Evolutionary conservation across 2,888 invertebrate genomes (phyloP).

Genomic region (Cataglyphis altisquamis): DNA sequence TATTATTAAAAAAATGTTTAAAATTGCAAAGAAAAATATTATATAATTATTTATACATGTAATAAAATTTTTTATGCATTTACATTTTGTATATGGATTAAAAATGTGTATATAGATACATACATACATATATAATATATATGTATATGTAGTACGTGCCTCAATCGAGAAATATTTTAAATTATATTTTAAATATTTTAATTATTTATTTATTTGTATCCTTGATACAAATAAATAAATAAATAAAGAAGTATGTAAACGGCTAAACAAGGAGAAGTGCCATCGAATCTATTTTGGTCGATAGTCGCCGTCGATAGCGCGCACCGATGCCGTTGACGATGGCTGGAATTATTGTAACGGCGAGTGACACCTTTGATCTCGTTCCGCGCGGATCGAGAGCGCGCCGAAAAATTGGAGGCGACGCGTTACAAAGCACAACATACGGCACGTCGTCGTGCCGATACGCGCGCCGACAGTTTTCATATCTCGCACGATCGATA

Average conservation of each 20-base stretch:
- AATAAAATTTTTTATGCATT: background rate
- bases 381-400: conserved; percentile 43
- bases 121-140: too few relatives aligned
- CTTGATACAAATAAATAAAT: background rate
- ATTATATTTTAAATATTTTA: background rate
- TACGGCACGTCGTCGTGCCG: conserved; percentile 53
- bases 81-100: background rate
- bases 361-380: conserved; percentile 62
- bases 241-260: conserved; percentile 3
- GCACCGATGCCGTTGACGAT: conserved; percentile 37
- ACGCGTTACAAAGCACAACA: conserved; percentile 57
- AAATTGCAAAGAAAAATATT: background rate
- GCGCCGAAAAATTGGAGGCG: conserved; percentile 56
- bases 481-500: conserved; percentile 69
- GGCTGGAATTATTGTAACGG: conserved; percentile 59
- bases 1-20: background rate
- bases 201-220: too few relatives aligned
- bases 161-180: background rate
- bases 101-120: too few relatives aligned
- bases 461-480: conserved; percentile 65
- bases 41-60: background rate
- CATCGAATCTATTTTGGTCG: conserved; percentile 32
- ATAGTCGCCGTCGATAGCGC: conserved; percentile 33
- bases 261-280: conserved; percentile 9
- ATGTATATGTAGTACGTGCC: background rate